A percentile compares a stretch with the other conserved stretches of the same genome.
These are phyloP conservation scores for Euphydryas editha DNA, from an alignment of 2,888 invertebrate species.

Conservation along the genomic window DNA sequence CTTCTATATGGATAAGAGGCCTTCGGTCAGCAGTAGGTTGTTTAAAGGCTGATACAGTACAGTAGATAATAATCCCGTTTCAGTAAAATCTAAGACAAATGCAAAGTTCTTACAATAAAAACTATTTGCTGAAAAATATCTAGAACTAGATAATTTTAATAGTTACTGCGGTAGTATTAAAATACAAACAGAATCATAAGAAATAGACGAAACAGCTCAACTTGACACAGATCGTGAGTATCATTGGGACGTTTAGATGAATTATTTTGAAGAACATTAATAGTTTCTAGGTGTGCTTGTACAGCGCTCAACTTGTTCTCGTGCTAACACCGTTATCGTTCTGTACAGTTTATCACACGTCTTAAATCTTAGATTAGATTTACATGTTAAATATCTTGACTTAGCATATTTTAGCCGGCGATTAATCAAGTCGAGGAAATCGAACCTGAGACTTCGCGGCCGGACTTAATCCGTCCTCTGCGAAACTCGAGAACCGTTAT, in stretches of 20 bases:
- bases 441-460: slow-evolving; percentile 36
- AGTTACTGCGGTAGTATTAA: no score
- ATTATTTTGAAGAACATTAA: background rate
- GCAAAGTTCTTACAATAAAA: no score
- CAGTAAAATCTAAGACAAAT: no score
- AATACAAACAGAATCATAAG: background rate
- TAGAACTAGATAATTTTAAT: no score
- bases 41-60: no score
- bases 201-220: background rate
- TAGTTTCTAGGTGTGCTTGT: background rate
- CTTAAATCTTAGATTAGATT: slow-evolving; percentile 23
- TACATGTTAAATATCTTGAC: slow-evolving; percentile 16
- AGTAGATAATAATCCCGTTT: no score
- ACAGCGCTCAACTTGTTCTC: background rate
- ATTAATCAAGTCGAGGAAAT: slow-evolving; percentile 43
- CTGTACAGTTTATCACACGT: slow-evolving; percentile 6
- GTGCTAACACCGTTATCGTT: slow-evolving; percentile 2
- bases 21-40: no score
- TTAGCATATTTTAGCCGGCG: slow-evolving; percentile 28
- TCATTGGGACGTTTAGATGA: background rate
- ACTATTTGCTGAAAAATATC: no score
- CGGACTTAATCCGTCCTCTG: slow-evolving; percentile 40
- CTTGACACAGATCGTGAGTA: background rate
- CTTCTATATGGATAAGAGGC: no score
- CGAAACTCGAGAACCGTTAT: slow-evolving; percentile 43